Percentiles rank a stretch among this genome's conserved stretches.
Conservation (phyloP, 1,140 invertebrate species). For the Oryzaephilus surinamensis region DNA sequence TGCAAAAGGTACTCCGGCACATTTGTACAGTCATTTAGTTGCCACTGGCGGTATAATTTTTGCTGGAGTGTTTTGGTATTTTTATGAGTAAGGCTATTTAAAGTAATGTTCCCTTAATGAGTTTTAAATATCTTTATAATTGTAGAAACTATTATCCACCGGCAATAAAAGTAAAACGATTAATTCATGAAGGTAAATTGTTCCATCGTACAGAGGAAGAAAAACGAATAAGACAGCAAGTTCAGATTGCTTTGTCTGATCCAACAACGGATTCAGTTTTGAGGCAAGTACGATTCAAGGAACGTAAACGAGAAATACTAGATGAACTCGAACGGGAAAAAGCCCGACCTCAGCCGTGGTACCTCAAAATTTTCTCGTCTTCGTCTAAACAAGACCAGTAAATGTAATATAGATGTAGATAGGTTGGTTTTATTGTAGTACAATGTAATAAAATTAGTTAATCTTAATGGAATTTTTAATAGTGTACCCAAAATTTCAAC, state of each 20-base stretch:
- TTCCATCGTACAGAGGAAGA: slow-evolving; percentile 10
- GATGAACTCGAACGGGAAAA: slow-evolving; percentile 17
- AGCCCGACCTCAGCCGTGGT: slow-evolving; percentile 19
- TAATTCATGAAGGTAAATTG: slow-evolving; percentile 13
- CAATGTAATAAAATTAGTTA: slow-evolving; percentile 5
- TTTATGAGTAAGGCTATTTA: slow-evolving; percentile 23
- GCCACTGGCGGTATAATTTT: slow-evolving; percentile 27
- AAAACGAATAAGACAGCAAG: neutral
- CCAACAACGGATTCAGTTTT: slow-evolving; percentile 1
- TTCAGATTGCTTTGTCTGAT: slow-evolving; percentile 1
- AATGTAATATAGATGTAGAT: neutral
- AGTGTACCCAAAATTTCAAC: slow-evolving; percentile 13
- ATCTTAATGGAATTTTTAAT: slow-evolving; percentile 3
- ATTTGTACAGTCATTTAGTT: slow-evolving; percentile 27
- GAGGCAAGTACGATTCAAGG: slow-evolving; percentile 6
- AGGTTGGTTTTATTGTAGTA: slow-evolving; percentile 15
- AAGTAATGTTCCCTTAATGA: neutral
- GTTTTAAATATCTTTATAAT: slow-evolving; percentile 1
- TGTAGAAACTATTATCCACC: slow-evolving; percentile 11
- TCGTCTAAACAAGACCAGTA: slow-evolving; percentile 12
- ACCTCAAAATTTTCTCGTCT: slow-evolving; percentile 22
- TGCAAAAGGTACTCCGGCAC: slow-evolving; percentile 42
- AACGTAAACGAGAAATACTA: slow-evolving; percentile 14
- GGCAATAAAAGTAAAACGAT: slow-evolving; percentile 17
- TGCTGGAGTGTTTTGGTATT: slow-evolving; percentile 20